Base-by-base conservation (phyloP, 2,888 invertebrate genomes). In the Stegana nigrithorax region DNA sequence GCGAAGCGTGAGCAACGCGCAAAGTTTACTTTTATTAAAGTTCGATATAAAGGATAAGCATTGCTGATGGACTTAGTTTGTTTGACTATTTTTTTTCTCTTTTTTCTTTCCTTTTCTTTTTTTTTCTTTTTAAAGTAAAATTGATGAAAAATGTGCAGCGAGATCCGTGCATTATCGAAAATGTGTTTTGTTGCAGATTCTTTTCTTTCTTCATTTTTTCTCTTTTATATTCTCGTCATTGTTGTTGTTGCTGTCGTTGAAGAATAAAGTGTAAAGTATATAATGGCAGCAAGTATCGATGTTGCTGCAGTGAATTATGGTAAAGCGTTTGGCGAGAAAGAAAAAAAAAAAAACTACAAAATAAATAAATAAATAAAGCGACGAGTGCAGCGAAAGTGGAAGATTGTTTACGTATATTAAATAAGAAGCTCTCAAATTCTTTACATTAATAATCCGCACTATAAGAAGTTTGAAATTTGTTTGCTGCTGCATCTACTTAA, bases 11-110 rank as follows among this genome's bases (percentile, higher is more conserved):
- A n/a, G 44, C 44, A 60, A 61, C 67, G 68, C 68, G 65, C 74
- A 76, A 77, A 79, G 79, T 77, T 77, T 72, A 76, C 75, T 76
- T 76, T 76, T 79, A 76, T 76, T 76, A 76, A 76, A 76, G 75
- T 76, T 76, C 75, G 72, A 79, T 73, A 71, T 69, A 64, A 67
- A 72, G 66, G 67, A 68, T 73, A 78, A 69, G 71, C 60, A 57
- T 44, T 55, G 32, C 14, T 29, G 19, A 55, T 29, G 53, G 36
- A 55, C 19, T 36, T 36, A n/a, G n/a, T n/a, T n/a, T n/a, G n/a
- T 39, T 39, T 14, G 5, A 39, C 39, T n/a, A n/a, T n/a, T 3
- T 36, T 8, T 10, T n/a, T 36, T 6, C 36, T n/a, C 36, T 36
- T 10, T 8, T n/a, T 4, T 39, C 10, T 47, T 55, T 12, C 47